Evolutionary conservation across 2,888 invertebrate species (phyloP), one percentile per base, ranked within the genome.

Genomic region (Laspeyria flexula): DNA sequence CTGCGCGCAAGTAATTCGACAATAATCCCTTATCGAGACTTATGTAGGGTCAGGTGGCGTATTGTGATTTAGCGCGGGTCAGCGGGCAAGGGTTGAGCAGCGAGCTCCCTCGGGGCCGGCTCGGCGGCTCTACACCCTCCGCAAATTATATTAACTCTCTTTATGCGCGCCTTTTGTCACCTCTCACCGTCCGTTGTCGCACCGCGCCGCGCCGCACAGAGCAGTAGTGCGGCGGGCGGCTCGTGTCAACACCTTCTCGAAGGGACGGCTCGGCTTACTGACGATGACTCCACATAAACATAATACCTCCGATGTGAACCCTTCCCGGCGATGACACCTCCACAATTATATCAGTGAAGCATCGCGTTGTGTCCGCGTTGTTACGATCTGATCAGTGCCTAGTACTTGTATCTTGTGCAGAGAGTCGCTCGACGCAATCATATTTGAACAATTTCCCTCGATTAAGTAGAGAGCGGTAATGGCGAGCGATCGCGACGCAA

Each of bases 141-240:
- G 60, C 81, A 76, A 81, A 81, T 75, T 73, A 81, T 83, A 82
- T 86, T 83, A 86, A 83, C 81, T 87, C 81, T 78, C 77, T 80
- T 70, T 70, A 76, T 73, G 70, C 67, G 68, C 65, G 71, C 70
- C 71, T 77, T 72, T 81, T 79, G 82, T 79, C 80, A 74, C 76
- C 72, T 75, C 65, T 37, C 57, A 57, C 5, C 25, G 25, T 7
- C 25, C 9, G 9, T 27, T 4, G 48, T 11, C n/a, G 18, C 49
- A 10, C 34, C 48, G 42, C 30, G 1, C 31, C 38, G 55, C 25
- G 12, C n/a, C 39, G 16, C 45, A 18, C 39, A 35, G 50, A 50
- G 40, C 40, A 35, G 34, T 41, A 41, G 31, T 13, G 5, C 30
- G 31, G 18, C 34, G 27, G 33, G 3, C 35, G 29, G 6, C 27